phyloP scores from a whole-genome alignment of 1,140 invertebrate genomes.

The Linepithema humile region DNA sequence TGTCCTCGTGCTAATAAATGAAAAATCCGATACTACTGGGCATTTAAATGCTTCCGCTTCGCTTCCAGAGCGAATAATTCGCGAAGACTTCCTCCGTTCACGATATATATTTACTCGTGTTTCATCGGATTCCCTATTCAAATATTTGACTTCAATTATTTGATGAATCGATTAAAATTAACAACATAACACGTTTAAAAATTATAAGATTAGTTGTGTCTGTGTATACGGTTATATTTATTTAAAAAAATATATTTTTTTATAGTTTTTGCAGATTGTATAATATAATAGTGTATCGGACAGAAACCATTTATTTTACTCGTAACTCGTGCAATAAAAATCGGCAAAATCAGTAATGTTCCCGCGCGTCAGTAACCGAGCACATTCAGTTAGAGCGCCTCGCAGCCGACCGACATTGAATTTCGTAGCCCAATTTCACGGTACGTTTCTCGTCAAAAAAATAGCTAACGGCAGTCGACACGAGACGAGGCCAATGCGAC shows the following conservation, averaged over 20 bases:
- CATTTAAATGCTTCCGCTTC: not conserved
- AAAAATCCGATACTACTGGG: not conserved
- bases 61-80: not conserved
- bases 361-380: conserved; percentile 31
- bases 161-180: not conserved
- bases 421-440: conserved; percentile 52
- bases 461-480: not conserved
- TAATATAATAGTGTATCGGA: too few relatives aligned
- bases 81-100: not conserved
- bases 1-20: not conserved
- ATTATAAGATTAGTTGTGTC: too few relatives aligned
- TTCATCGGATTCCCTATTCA: not conserved
- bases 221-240: too few relatives aligned
- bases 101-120: not conserved
- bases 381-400: conserved; percentile 44
- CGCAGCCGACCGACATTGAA: conserved; percentile 43
- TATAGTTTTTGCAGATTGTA: too few relatives aligned
- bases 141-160: conserved; percentile 13
- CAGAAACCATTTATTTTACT: conserved; percentile 39
- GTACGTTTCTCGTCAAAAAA: conserved; percentile 57
- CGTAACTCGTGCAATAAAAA: conserved; percentile 38
- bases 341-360: conserved; percentile 37
- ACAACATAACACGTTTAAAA: too few relatives aligned
- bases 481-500: not conserved
- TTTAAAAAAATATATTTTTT: too few relatives aligned